These are phyloP conservation scores for Aphelenchoides avenae DNA, from an alignment of 1,140 invertebrate genomes.

Conservation along the genomic window DNA sequence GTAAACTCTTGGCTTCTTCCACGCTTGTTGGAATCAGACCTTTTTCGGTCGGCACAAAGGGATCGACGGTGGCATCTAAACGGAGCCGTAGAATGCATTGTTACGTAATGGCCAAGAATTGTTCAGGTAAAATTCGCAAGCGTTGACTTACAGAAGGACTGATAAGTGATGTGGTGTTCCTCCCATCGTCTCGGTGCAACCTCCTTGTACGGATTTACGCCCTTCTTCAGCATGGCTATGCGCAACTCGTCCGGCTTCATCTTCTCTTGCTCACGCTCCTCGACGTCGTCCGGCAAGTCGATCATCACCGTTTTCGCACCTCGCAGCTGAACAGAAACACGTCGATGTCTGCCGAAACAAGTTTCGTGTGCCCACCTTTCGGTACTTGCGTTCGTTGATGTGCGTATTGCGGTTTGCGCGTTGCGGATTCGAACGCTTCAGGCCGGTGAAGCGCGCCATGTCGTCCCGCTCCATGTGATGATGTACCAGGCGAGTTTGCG, in stretches of 20 bases:
- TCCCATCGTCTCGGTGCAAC: conserved; percentile 49
- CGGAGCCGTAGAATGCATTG: conserved; percentile 17
- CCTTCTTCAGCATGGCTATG: conserved; percentile 46
- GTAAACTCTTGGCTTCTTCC: conserved; percentile 2
- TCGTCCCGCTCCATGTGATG: conserved; percentile 51
- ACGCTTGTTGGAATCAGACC: conserved; percentile 9
- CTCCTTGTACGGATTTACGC: conserved; percentile 54
- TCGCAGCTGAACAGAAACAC: conserved; percentile 42
- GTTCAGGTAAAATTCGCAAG: conserved; percentile 4
- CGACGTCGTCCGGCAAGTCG: conserved; percentile 50
- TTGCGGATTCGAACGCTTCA: conserved; percentile 40
- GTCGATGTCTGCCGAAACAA: conserved; percentile 7
- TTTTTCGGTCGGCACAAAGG: conserved; percentile 46
- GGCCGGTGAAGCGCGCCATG: conserved; percentile 45
- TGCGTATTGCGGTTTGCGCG: conserved; percentile 57
- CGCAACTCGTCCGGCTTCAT: conserved; percentile 45
- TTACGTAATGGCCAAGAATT: background rate
- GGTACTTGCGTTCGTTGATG: conserved; percentile 48
- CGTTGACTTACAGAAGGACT: conserved; percentile 50
- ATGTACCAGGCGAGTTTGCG: conserved; percentile 42
- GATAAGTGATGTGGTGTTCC: conserved; percentile 52
- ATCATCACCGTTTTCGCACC: conserved; percentile 45
- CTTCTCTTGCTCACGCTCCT: conserved; percentile 22
- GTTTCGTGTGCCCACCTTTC: conserved; percentile 43
- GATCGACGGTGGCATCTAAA: conserved; percentile 50